phyloP scores from a whole-genome alignment of 2,113 vertebrate species.

The Tyto alba region DNA sequence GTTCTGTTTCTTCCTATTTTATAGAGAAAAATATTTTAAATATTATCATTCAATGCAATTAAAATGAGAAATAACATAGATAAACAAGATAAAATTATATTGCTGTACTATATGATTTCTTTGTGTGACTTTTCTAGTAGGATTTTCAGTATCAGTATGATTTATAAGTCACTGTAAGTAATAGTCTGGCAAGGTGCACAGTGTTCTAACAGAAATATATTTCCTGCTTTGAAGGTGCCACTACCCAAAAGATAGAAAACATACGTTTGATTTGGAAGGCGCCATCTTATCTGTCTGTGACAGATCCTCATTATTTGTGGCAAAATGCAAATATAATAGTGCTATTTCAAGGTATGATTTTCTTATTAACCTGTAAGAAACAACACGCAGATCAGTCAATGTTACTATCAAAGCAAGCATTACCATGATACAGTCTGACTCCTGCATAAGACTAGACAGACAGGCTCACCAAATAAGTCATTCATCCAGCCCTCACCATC shows the following conservation, averaged over 20 bases:
- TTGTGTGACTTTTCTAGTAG: not conserved
- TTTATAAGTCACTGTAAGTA: not conserved
- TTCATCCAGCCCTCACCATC: not conserved
- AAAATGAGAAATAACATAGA: not conserved
- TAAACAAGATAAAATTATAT: not conserved
- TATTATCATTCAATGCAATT: not conserved
- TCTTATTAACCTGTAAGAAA: slow-evolving; percentile 74
- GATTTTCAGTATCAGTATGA: not conserved
- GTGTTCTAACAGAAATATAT: not conserved
- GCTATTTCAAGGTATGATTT: slow-evolving; percentile 83
- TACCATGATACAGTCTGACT: not conserved
- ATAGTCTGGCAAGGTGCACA: not conserved
- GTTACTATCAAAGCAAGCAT: not conserved
- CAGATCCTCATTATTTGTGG: not conserved
- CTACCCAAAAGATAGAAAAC: not conserved
- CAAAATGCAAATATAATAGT: slow-evolving; percentile 67
- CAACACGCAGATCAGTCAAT: not conserved
- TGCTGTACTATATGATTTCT: not conserved
- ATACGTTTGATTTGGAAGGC: slow-evolving; percentile 16
- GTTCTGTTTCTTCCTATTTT: not conserved
- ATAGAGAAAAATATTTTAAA: not conserved
- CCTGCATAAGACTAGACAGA: not conserved
- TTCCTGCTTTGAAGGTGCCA: not conserved
- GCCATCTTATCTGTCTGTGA: not conserved
- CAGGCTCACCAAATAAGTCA: not conserved